A percentile compares a stretch with the other conserved stretches of the same genome.
These are phyloP conservation scores for Drosophila siamana DNA, from an alignment of 2,888 invertebrate species.

Conservation along the genomic window DNA sequence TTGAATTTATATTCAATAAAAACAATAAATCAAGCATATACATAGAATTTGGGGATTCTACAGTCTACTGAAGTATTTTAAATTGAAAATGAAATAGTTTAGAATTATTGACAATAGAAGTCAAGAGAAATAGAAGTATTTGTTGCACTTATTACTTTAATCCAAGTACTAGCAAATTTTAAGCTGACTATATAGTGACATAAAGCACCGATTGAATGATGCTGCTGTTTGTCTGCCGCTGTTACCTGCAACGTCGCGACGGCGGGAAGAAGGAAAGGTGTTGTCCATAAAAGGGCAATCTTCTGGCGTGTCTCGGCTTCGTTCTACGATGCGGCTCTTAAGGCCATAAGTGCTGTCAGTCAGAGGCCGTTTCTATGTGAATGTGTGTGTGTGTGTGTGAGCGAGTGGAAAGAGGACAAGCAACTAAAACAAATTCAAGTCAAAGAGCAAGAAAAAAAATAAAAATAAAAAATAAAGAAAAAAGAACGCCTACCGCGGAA, in stretches of 20 bases:
- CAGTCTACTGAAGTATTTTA: too few relatives aligned
- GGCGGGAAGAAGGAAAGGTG: slow-evolving; percentile 31
- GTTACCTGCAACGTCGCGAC: slow-evolving; percentile 8
- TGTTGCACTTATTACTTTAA: too few relatives aligned
- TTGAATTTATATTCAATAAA: too few relatives aligned
- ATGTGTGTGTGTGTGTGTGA: slow-evolving; percentile 18
- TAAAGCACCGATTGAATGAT: slow-evolving; percentile 35
- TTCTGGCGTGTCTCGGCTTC: slow-evolving; percentile 20
- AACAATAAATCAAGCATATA: too few relatives aligned
- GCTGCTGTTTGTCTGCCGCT: not conserved
- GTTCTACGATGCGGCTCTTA: slow-evolving; percentile 38
- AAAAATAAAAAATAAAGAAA: slow-evolving; percentile 35
- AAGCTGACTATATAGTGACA: not conserved
- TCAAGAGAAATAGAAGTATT: too few relatives aligned
- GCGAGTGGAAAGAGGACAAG: slow-evolving; percentile 52
- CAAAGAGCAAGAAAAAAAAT: slow-evolving; percentile 56
- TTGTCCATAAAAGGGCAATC: slow-evolving; percentile 46
- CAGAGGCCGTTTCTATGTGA: slow-evolving; percentile 14
- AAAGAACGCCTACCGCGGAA: slow-evolving; percentile 77
- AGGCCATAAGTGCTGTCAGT: slow-evolving; percentile 48
- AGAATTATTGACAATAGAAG: too few relatives aligned
- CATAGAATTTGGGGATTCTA: too few relatives aligned
- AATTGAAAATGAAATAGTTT: too few relatives aligned
- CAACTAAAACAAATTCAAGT: slow-evolving; percentile 74
- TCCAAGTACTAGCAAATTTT: too few relatives aligned